These are phyloP conservation scores for Cynopterus sphinx DNA, from an alignment of 2,797 vertebrate genomes.

Conservation along the genomic window DNA sequence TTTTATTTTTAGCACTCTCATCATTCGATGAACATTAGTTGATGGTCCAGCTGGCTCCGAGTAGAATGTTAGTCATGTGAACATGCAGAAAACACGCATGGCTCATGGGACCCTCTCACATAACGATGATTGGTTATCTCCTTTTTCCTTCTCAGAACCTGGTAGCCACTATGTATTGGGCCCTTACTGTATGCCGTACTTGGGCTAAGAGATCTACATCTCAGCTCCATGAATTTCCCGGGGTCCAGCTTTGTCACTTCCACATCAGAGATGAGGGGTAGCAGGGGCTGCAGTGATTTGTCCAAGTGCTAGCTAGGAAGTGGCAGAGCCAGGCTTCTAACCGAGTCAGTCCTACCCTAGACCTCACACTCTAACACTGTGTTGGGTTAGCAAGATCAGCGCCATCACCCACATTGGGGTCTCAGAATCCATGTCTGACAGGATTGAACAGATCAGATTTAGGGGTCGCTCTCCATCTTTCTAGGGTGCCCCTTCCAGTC, in stretches of 20 bases:
- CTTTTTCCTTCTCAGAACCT: neutral
- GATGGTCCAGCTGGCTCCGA: neutral
- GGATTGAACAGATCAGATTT: neutral
- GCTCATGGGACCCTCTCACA: accelerated
- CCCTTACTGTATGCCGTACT: neutral
- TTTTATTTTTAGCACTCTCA: neutral
- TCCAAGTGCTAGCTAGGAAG: neutral
- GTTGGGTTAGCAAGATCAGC: neutral
- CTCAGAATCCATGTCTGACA: neutral
- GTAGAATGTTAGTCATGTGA: neutral
- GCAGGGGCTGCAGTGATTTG: neutral
- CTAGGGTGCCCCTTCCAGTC: neutral
- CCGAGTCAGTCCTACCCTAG: neutral
- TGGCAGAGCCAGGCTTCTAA: neutral
- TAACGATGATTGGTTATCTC: accelerated
- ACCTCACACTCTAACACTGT: accelerated
- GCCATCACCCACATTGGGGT: neutral
- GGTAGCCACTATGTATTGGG: no score
- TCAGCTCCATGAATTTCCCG: neutral
- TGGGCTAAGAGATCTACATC: neutral
- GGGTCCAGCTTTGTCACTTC: neutral
- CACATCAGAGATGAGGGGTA: neutral
- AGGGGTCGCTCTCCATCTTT: neutral
- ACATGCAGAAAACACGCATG: neutral
- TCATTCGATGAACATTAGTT: neutral